Percentiles rank a stretch among this genome's conserved stretches.
Conservation (phyloP, 2,797 vertebrate species). For the Coccyzus lansbergi region DNA sequence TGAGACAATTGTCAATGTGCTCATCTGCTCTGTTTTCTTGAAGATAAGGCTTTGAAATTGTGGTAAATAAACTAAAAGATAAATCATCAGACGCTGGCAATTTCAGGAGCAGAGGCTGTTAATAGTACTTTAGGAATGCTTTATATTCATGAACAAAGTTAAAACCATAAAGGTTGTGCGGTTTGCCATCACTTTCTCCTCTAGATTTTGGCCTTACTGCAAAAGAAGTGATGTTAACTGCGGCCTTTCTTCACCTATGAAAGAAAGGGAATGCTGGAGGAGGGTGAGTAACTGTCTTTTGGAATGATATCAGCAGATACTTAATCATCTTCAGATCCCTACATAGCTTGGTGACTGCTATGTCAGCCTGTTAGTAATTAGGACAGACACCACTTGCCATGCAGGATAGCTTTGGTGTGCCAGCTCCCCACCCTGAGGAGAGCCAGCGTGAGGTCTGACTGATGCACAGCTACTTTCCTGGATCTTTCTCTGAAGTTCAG, state of each 20-base stretch:
- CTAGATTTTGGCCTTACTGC: slow-evolving; percentile 5
- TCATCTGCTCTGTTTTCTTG: slow-evolving; percentile 9
- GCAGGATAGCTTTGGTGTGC: slow-evolving; percentile 33
- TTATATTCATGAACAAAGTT: neutral
- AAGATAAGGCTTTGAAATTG: slow-evolving; percentile 48
- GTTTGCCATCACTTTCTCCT: slow-evolving; percentile 45
- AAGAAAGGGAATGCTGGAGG: neutral
- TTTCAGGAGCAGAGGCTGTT: neutral
- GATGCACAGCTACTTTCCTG: slow-evolving; percentile 35
- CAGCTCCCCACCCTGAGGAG: slow-evolving; percentile 16
- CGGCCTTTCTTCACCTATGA: slow-evolving; percentile 53
- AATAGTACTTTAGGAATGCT: neutral
- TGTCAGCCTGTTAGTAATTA: slow-evolving; percentile 58
- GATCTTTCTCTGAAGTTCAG: slow-evolving; percentile 56
- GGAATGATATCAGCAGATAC: slow-evolving; percentile 15
- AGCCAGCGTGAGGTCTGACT: neutral
- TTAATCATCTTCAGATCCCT: slow-evolving; percentile 63
- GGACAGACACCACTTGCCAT: slow-evolving; percentile 10
- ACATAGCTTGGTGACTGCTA: slow-evolving; percentile 1
- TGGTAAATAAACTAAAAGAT: neutral
- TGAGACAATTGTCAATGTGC: neutral
- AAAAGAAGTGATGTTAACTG: slow-evolving; percentile 29
- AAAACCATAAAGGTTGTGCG: neutral
- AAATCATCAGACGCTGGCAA: slow-evolving; percentile 25
- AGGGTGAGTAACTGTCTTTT: slow-evolving; percentile 19